These are phyloP conservation scores for Cynaeus angustus DNA, from an alignment of 2,888 invertebrate species.

Conservation along the genomic window DNA sequence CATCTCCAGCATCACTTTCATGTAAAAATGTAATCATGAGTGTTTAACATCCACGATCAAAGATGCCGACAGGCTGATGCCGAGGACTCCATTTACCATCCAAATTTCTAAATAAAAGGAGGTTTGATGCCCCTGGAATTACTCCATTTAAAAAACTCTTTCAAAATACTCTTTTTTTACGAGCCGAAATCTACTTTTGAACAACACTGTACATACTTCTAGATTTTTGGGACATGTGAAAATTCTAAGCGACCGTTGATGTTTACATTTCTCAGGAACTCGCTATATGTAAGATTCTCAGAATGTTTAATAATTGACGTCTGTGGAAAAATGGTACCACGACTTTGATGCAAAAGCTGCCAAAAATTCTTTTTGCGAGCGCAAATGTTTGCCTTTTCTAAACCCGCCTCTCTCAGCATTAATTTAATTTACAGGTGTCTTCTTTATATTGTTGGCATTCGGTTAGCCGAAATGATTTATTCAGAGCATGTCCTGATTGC, in stretches of 20 bases:
- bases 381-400: no score
- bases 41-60: constrained; percentile 17
- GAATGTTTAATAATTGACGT: no score
- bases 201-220: no score
- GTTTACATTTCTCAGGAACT: no score
- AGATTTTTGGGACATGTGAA: no score
- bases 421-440: constrained; percentile 47
- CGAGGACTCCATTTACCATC: constrained; percentile 4
- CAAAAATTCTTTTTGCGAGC: no score
- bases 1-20: not conserved
- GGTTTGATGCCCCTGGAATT: not conserved
- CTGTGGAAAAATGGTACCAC: no score
- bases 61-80: not conserved
- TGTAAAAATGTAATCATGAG: constrained; percentile 14
- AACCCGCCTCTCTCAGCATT: not conserved
- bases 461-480: constrained; percentile 61
- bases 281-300: no score
- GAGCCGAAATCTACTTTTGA: no score
- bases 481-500: constrained; percentile 65
- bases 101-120: constrained; percentile 16
- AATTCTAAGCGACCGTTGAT: no score
- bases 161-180: no score
- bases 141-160: constrained; percentile 2
- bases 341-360: no score
- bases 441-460: constrained; percentile 54